Percentiles rank a stretch among this genome's conserved stretches.
Conservation (phyloP, 2,797 vertebrate genomes). For the Alcedo atthis region DNA sequence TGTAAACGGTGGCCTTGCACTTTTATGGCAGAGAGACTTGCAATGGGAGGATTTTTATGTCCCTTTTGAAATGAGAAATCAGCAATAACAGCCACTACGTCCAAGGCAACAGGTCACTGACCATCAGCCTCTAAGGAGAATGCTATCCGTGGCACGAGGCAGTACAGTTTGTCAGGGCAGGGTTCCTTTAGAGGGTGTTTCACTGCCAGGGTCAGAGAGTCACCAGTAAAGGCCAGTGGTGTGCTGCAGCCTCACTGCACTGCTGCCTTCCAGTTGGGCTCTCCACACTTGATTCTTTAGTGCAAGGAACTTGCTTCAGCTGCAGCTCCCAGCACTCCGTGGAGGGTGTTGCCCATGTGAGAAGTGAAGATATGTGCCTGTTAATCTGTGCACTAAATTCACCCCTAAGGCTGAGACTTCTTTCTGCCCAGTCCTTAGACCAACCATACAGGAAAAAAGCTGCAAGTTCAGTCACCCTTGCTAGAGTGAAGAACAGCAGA, state of each 20-base stretch:
- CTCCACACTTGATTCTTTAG: not conserved
- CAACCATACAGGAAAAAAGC: not conserved
- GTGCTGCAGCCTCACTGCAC: not conserved
- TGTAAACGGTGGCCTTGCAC: not conserved
- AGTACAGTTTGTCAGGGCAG: too few species aligned
- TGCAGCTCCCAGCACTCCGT: not conserved
- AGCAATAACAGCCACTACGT: not conserved
- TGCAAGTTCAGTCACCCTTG: not conserved
- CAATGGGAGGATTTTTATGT: constrained; percentile 6
- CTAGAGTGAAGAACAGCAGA: not conserved
- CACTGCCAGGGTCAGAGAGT: too few species aligned
- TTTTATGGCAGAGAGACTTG: not conserved
- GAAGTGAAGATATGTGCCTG: not conserved
- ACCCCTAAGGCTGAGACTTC: not conserved
- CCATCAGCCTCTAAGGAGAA: not conserved
- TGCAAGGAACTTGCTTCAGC: not conserved
- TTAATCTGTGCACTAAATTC: not conserved
- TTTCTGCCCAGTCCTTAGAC: not conserved
- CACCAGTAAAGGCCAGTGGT: not conserved
- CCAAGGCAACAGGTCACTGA: constrained; percentile 6
- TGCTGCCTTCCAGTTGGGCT: rapidly evolving
- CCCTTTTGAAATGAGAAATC: constrained; percentile 31
- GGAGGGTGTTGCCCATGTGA: not conserved
- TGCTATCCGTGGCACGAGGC: too few species aligned
- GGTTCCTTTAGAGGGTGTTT: too few species aligned